Base-by-base conservation (phyloP, 1,140 invertebrate genomes). In the Leptopilina boulardi region DNA sequence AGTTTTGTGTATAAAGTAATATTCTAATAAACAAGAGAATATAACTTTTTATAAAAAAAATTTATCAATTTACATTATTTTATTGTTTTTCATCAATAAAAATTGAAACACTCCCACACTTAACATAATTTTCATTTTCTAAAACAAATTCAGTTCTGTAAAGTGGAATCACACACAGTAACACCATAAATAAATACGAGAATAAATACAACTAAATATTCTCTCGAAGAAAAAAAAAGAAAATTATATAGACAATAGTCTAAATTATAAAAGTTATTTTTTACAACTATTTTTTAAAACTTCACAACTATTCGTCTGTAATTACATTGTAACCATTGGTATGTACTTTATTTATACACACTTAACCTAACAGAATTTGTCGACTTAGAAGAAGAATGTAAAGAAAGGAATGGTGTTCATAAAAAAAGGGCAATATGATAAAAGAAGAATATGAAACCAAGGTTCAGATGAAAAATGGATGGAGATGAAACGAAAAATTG, bases 381-480 rank as follows among this genome's bases (percentile, higher is more conserved):
- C 13, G 11, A 34, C n/a, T 15, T 34, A 34, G 59, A 30, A 59
- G 6, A 26, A 15, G 21, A 47, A 26, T 30, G 56, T 66, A 23
- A 66, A 34, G 59, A n/a, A 66, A 66, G 23, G 59, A 66, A 66
- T 66, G 59, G n/a, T 66, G 11, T 34, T 18, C 18, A 5, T 1
- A 13, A 8, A 66, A 13, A 8, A 66, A 30, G 59, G 3, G 75
- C 74, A 81, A 73, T 11, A 74, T 77, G 44, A 56, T 34, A 19
- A n/a, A n/a, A n/a, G n/a, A n/a, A n/a, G n/a, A n/a, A 71, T 26
- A 74, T 47, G 56, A 76, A 1, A 21, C 41, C 15, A 41, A 30
- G 47, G 9, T 54, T n/a, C n/a, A 44, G 38, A 77, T 72, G 10
- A 15, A 44, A 6, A 70, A 79, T 19, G 19, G 59, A 54, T 54